These are phyloP conservation scores for Melanchra persicariae DNA, from an alignment of 2,888 invertebrate genomes.

Conservation along the genomic window DNA sequence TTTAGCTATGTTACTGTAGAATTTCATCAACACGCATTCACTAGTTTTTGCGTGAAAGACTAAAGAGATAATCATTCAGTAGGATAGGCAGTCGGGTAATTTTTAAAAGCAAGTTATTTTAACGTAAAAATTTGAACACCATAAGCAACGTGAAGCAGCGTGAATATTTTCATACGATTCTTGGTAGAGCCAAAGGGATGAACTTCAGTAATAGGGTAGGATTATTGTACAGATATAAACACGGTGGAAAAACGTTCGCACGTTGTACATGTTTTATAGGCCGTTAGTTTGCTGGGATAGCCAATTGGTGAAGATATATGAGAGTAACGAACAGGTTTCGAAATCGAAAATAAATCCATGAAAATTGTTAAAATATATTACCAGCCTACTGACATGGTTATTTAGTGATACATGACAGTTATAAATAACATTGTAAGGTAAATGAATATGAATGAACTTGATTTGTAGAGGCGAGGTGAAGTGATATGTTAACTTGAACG, in stretches of 20 bases:
- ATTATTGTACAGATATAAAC: constrained; percentile 4
- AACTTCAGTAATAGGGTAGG: constrained; percentile 14
- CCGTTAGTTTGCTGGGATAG: constrained; percentile 41
- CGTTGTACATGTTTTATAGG: constrained; percentile 47
- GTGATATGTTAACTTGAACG: no score
- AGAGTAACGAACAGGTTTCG: constrained; percentile 21
- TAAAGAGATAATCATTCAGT: no score
- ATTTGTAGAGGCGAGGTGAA: no score
- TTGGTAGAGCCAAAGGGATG: constrained; percentile 1
- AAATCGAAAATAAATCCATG: constrained; percentile 48
- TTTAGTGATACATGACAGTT: not conserved
- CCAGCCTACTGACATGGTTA: constrained; percentile 1
- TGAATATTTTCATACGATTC: not conserved
- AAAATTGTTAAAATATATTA: constrained; percentile 13
- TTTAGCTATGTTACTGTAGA: no score
- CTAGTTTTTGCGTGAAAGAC: no score
- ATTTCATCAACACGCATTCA: no score
- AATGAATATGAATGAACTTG: not conserved
- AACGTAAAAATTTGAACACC: not conserved
- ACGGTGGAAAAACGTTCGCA: constrained; percentile 36
- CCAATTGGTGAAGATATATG: constrained; percentile 49
- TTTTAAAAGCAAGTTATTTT: not conserved
- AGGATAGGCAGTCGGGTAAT: no score
- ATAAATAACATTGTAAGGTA: not conserved
- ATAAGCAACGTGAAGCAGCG: not conserved